A percentile compares a stretch with the other conserved stretches of the same genome.
These are phyloP conservation scores for Agonopterix arenella DNA, from an alignment of 2,888 invertebrate species.

Conservation along the genomic window DNA sequence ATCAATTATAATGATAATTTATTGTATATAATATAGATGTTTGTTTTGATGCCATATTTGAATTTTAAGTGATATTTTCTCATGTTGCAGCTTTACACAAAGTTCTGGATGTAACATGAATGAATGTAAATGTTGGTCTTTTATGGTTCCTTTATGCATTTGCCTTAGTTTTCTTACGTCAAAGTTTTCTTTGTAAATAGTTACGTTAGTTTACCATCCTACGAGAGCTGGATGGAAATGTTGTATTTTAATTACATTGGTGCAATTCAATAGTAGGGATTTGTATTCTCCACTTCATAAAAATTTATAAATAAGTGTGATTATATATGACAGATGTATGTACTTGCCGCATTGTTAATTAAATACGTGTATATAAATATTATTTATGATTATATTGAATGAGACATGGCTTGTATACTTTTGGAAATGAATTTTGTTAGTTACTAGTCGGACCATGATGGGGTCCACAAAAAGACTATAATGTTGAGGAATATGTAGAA, in stretches of 20 bases:
- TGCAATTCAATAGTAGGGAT: too few relatives aligned
- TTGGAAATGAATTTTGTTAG: neutral
- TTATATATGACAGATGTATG: too few relatives aligned
- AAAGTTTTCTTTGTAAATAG: slow-evolving; percentile 11
- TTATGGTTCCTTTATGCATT: slow-evolving; percentile 69
- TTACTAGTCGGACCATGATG: too few relatives aligned
- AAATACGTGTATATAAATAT: neutral
- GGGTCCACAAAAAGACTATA: too few relatives aligned
- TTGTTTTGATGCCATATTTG: neutral
- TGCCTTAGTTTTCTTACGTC: slow-evolving; percentile 40
- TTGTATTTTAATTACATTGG: too few relatives aligned
- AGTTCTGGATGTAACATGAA: neutral
- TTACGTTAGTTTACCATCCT: neutral
- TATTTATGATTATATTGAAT: neutral
- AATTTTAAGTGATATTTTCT: neutral
- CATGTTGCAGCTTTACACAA: neutral
- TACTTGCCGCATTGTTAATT: too few relatives aligned
- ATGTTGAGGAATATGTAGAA: too few relatives aligned
- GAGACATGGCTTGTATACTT: neutral
- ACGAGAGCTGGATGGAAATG: too few relatives aligned
- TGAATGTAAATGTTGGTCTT: slow-evolving; percentile 12
- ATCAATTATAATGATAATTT: too few relatives aligned
- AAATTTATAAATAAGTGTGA: too few relatives aligned
- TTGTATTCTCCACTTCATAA: too few relatives aligned
- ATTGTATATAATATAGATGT: too few relatives aligned